Base-by-base conservation (phyloP, 1,140 invertebrate species). In the Heterodera schachtii region DNA sequence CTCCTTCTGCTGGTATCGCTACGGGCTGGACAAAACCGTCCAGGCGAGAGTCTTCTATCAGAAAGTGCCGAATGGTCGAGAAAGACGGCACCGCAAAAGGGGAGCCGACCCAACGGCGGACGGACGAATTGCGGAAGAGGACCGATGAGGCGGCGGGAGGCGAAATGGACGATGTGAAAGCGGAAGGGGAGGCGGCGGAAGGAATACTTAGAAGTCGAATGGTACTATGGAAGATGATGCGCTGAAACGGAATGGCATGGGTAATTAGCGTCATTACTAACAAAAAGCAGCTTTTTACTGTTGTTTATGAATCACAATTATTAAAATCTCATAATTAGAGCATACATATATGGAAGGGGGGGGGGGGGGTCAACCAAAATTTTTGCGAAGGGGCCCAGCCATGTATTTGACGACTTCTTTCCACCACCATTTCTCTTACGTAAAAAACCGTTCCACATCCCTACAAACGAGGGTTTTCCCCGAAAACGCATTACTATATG, bases 61-160 rank as follows among this genome's bases (percentile, higher is more conserved):
- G 69, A 41, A 71, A 71, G 13, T 71, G 69, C 41, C 69, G 41
- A 19, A 71, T 43, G 1, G 11, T n/a, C 1, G 19, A 41, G 1
- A 31, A 8, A 2, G 41, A 71, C 41, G 69, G 31, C 69, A 19
- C 16, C 16, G 57, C 69, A 11, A 71, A 71, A 19, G 69, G 69
- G 11, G 69, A 71, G 69, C 44, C 44, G 69, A 71, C 9, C 69
- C 69, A 71, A 19, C 69, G 69, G 5, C 9, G 69, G 21, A 71
- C 19, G 19, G 69, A 71, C 31, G 69, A 71, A 19, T 71, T 71
- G 19, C 69, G 69, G 69, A 71, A 41, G n/a, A 71, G 21, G 21
- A 71, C 69, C 13, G 57, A 60, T 16, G n/a, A n/a, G n/a, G n/a
- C n/a, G n/a, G n/a, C n/a, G n/a, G 13, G 57, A 60, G 1, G 3